Base-by-base conservation (phyloP, 1,140 invertebrate species). In the Mylabris phalerata region DNA sequence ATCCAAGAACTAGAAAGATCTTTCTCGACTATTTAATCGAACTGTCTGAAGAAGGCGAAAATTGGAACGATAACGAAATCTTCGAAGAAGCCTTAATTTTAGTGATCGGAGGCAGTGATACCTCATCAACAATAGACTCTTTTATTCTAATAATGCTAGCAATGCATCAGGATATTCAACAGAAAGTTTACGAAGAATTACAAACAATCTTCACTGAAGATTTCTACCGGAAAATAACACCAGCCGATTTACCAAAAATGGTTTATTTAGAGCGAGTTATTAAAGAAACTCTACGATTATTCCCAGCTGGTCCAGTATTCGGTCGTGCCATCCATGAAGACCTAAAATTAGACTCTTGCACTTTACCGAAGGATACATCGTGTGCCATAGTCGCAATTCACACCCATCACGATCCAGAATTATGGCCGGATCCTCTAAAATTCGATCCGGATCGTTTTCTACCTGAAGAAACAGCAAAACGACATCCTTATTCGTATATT, bases 381-480 rank as follows among this genome's bases (percentile, higher is more conserved):
- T 43, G 64, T 19, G 48, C 50, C 9, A 42, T 67, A 4, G 50
- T 58, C 10, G 59, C 66, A 3, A 13, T 61, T 10, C 47, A 43
- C 4, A 32, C 79, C 1, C 82, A 85, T 59, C 66, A 74, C 47
- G 69, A 78, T 59, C 73, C 76, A 9, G 71, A 75, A 50, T 74
- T 75, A 58, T 83, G 77, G 73, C 77, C 83, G 3, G 77, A 88
- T 59, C 85, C 86, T 0, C 78, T 84, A 9, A 70, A 72, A 13
- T 89, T 87, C 66, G 77, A 87, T 68, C 87, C 87, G 0, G 84
- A 88, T 52, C 70, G 84, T 55, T 89, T 88, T 71, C 65, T 82
- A 11, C 79, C 82, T 1, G 78, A 80, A 61, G 71, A 79, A 55
- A 69, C 69, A 13, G 64, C 70, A 1, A 69, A 78, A 45, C 66